Evolutionary conservation across 1,140 invertebrate species (phyloP), one percentile per base, ranked within the genome.

Genomic region (Myzus persicae): DNA sequence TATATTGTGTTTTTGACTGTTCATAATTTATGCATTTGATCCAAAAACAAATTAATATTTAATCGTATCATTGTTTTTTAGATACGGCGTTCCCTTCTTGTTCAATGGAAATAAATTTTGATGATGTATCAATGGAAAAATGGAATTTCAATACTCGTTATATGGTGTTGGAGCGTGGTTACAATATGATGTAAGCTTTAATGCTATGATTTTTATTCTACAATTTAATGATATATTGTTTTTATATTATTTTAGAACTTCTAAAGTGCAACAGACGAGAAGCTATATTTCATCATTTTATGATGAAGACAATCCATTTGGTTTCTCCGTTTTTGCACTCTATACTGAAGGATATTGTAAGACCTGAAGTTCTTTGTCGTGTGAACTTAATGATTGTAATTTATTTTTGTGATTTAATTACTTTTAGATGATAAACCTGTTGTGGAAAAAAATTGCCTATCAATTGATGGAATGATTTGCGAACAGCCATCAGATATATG

Each of bases 251-350:
- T 89, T 51, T 38, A 89, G 87, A 8, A 89, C 46, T 7, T 46
- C 46, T 51, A 0, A 38, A 54, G 3, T 59, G 0, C 1, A 40
- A 5, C 0, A 6, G 8, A 90, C 48, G 18, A 59, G 24, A 40
- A 42, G 36, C 11, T 11, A 42, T 40, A 42, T 90, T 18, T 4
- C 9, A 0, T 67, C 89, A 4, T 11, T 6, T 14, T 90, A n/a
- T 42, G 0, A 5, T 18, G 48, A 18, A 14, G 31, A 67, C 3
- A 9, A 67, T 67, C 7, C 36, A 26, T 42, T 1, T 24, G 0
- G 22, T 26, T 7, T 5, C 9, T 0, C 18, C 1, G 8, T 36
- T 1, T 88, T 18, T n/a, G 5, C n/a, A 38, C 0, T 54, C 0
- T 6, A 40, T 31, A 5, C 38, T 8, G 51, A 90, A 67, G 89